Evolutionary conservation across 2,888 invertebrate genomes (phyloP).

Genomic region (Hypselothyrea guttata): DNA sequence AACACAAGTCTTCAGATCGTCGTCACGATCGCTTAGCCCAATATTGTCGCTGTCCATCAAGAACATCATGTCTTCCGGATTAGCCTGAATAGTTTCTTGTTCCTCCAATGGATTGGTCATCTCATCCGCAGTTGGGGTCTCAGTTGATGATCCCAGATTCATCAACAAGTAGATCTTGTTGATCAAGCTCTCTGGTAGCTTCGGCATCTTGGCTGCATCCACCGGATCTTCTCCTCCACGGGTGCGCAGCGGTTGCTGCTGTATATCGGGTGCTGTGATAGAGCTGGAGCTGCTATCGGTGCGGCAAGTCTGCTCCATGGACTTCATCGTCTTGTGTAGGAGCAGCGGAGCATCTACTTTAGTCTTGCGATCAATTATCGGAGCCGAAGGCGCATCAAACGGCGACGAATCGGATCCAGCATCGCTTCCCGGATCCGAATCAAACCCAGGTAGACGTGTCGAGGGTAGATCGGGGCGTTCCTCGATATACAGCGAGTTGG

Average conservation of each 20-base stretch:
- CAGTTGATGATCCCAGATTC: slow-evolving; percentile 6
- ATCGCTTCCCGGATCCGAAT: slow-evolving; percentile 32
- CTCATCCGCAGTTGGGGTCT: too few relatives aligned
- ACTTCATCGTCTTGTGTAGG: slow-evolving; percentile 32
- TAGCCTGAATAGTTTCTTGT: background rate
- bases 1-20: background rate
- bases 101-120: too few relatives aligned
- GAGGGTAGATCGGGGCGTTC: slow-evolving; percentile 30
- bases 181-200: background rate
- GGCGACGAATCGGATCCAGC: slow-evolving; percentile 22
- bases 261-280: slow-evolving; percentile 14
- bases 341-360: slow-evolving; percentile 14
- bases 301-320: slow-evolving; percentile 28
- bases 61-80: slow-evolving; percentile 16
- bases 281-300: slow-evolving; percentile 35
- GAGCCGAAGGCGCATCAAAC: slow-evolving; percentile 19
- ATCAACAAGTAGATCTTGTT: slow-evolving; percentile 30
- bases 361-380: slow-evolving; percentile 7
- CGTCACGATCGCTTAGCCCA: background rate
- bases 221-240: slow-evolving; percentile 30
- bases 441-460: slow-evolving; percentile 22
- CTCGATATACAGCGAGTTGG: slow-evolving; percentile 30
- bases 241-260: slow-evolving; percentile 9
- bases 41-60: slow-evolving; percentile 15
- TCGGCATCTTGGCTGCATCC: background rate